Conservation (phyloP, 35 echinoderm and acorn worm genomes). For the Lytechinus pictus region DNA sequence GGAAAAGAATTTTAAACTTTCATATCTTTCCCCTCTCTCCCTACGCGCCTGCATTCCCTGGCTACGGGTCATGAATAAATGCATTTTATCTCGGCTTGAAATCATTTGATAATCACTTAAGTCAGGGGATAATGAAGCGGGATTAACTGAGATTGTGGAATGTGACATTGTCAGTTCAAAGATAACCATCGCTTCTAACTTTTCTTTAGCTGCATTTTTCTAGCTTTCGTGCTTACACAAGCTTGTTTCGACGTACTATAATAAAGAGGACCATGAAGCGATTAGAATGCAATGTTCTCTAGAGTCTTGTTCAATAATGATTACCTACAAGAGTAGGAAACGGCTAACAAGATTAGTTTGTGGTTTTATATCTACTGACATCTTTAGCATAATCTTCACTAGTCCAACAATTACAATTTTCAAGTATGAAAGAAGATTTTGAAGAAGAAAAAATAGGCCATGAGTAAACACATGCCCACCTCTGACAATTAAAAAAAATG, state of each 20-base stretch:
- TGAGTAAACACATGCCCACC: too few species aligned
- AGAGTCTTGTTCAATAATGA: neutral
- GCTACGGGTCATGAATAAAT: slow-evolving; percentile 51
- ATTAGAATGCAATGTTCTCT: neutral
- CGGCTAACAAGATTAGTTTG: neutral
- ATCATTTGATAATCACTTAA: slow-evolving; percentile 57
- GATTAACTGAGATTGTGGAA: slow-evolving; percentile 43
- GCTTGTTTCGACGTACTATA: neutral
- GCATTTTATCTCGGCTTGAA: slow-evolving; percentile 35
- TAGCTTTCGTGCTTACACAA: neutral
- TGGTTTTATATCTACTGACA: too few species aligned
- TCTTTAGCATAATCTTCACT: too few species aligned
- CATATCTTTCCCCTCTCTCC: neutral
- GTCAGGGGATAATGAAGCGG: slow-evolving; percentile 38
- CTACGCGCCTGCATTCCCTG: neutral
- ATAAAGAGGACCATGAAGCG: neutral
- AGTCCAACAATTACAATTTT: too few species aligned
- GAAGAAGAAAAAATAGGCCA: too few species aligned
- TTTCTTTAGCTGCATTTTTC: slow-evolving; percentile 15
- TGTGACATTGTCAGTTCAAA: slow-evolving; percentile 31
- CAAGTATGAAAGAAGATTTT: too few species aligned
- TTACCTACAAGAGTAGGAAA: neutral
- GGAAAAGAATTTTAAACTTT: neutral
- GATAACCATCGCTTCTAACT: slow-evolving; percentile 42
- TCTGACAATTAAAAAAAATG: too few species aligned